Evolutionary conservation across 2,113 vertebrate genomes (phyloP).

Genomic region (Poeciliopsis retropinna): DNA sequence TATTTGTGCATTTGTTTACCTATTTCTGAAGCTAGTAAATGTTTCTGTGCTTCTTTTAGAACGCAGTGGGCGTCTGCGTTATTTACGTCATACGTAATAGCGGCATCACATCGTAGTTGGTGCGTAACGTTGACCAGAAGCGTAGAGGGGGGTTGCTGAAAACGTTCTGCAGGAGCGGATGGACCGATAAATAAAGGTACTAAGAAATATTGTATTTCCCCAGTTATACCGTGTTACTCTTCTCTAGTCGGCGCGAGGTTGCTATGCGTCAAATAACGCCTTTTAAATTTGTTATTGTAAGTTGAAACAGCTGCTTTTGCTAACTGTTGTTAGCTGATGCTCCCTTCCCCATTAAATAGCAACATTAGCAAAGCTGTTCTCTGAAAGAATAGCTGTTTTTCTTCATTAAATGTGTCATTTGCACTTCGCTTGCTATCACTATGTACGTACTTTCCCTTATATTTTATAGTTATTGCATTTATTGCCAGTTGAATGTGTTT

Average conservation of each 20-base stretch:
- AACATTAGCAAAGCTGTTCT: neutral
- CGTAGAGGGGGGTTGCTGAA: constrained; percentile 6
- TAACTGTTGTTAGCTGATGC: constrained; percentile 23
- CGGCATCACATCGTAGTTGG: constrained; percentile 8
- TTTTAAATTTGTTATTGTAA: neutral
- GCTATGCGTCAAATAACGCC: neutral
- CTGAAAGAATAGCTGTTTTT: neutral
- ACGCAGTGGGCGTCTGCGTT: constrained; percentile 21
- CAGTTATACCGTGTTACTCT: neutral
- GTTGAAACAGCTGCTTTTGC: constrained; percentile 12
- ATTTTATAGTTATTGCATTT: neutral
- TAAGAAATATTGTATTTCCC: neutral
- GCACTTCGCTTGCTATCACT: neutral
- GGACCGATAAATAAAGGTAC: constrained; percentile 6
- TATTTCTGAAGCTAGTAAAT: constrained; percentile 23
- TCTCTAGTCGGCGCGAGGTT: constrained; percentile 25
- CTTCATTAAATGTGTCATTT: neutral
- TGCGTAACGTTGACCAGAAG: constrained; percentile 28
- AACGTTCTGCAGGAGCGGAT: constrained; percentile 38
- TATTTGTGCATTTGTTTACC: constrained; percentile 39
- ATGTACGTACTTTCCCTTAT: neutral
- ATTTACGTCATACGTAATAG: constrained; percentile 15
- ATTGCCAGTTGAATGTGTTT: neutral
- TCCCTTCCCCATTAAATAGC: neutral
- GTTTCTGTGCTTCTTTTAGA: constrained; percentile 33